Base-by-base conservation (phyloP, 2,888 invertebrate species). In the Eupeodes latifasciatus region DNA sequence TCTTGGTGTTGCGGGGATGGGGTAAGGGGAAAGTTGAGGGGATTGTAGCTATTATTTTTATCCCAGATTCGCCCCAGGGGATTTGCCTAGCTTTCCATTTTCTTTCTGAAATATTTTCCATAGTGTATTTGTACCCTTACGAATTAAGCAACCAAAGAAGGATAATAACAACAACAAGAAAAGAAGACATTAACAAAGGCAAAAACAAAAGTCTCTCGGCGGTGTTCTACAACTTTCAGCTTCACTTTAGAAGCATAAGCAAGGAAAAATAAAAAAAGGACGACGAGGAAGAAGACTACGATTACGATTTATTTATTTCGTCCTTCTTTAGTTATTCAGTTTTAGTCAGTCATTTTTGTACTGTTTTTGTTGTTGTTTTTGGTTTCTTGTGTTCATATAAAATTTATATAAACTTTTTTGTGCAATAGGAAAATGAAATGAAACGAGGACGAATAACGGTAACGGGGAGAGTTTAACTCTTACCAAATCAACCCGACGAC, bases 31-130 rank as follows among this genome's bases (percentile, higher is more conserved):
- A 2, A 11, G 62, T 1, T 5, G 47, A 27, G 75, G 49, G 88
- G 77, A 81, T 88, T 81, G 59, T 79, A 71, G 36, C 69, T 85
- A 85, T 81, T 85, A 88, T 85, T 88, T 72, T n/a, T 59, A 88
- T 88, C 85, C 77, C 75, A 69, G 81, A 88, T 88, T 84, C 78
- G 78, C 81, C 88, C 85, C 78, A 64, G 78, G 88, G 88, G 88
- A 81, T 81, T 72, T 61, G 12, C 51, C 36, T 64, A 47, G 67
- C 66, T 78, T 78, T 71, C 44, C 57, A 59, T 59, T 72, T 69
- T 69, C 80, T 74, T 80, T 34, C 34, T 62, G 74, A 53, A 67
- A 53, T 62, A 34, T 77, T 11, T 81, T 59, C 64, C 67, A 12
- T 47, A 47, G 10, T 47, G 1, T 9, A 4, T 34, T 59, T 59